A percentile compares a stretch with the other conserved stretches of the same genome.
phyloP scores from a whole-genome alignment of 2,113 vertebrate genomes.

The Microtus ochrogaster region DNA sequence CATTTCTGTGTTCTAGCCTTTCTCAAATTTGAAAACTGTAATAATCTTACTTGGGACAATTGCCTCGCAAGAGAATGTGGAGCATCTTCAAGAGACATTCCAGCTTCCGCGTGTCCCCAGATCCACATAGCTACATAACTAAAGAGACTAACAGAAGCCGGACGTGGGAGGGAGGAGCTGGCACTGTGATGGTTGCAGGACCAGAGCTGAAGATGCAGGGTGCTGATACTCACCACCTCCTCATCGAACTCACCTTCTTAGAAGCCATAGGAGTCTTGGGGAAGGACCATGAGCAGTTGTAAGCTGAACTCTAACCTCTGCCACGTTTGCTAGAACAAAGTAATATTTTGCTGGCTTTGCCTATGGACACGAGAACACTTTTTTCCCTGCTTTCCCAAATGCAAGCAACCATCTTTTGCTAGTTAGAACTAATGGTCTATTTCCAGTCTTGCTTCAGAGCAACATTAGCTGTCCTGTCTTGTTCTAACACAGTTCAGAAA shows the following conservation, averaged over 20 bases:
- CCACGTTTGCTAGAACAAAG: neutral
- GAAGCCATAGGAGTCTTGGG: neutral
- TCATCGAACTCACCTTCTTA: neutral
- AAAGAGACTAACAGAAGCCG: neutral
- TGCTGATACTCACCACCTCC: neutral
- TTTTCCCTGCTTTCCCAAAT: neutral
- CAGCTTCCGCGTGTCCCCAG: neutral
- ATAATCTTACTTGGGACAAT: neutral
- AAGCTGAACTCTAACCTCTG: neutral
- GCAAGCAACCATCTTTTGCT: neutral
- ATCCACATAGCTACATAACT: neutral
- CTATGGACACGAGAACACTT: neutral
- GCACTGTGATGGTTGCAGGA: too few relatives aligned
- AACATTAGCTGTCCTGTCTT: neutral
- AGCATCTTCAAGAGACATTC: neutral
- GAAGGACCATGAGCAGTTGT: neutral
- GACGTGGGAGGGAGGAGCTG: neutral
- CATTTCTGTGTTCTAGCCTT: neutral
- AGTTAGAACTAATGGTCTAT: neutral
- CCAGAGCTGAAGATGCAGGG: neutral
- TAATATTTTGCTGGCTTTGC: neutral
- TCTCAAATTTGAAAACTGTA: neutral
- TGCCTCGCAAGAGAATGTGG: neutral
- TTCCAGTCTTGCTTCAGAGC: neutral
- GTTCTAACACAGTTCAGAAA: neutral